A percentile compares a stretch with the other conserved stretches of the same genome.
These are phyloP conservation scores for Druon quercuslanigerum DNA, from an alignment of 1,140 invertebrate genomes.

Conservation along the genomic window DNA sequence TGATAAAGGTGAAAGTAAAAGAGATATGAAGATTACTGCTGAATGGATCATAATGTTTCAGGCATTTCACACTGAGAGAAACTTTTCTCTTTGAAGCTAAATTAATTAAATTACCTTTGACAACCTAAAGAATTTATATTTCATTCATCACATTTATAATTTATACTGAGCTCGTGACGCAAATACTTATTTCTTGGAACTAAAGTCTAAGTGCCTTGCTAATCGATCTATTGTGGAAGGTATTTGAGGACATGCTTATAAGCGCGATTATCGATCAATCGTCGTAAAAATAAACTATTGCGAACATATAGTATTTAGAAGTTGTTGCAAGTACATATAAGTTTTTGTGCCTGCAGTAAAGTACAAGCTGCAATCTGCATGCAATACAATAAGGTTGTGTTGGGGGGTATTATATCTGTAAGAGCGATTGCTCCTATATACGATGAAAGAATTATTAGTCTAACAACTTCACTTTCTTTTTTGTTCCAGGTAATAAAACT, in stretches of 20 bases:
- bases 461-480: conserved; percentile 21
- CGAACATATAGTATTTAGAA: conserved; percentile 2
- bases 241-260: not conserved
- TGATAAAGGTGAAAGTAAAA: too few relatives aligned
- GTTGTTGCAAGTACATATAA: not conserved
- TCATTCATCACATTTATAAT: too few relatives aligned
- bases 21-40: too few relatives aligned
- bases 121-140: too few relatives aligned
- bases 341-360: not conserved
- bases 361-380: not conserved
- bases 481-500: conserved; percentile 20
- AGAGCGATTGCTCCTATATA: not conserved
- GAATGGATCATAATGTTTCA: too few relatives aligned
- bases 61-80: too few relatives aligned
- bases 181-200: conserved; percentile 9
- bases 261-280: not conserved
- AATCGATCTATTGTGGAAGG: not conserved
- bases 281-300: not conserved
- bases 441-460: conserved; percentile 27
- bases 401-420: not conserved
- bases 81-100: too few relatives aligned
- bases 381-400: conserved; percentile 8
- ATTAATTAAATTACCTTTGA: too few relatives aligned
- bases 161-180: conserved; percentile 12
- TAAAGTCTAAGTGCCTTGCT: not conserved